Base-by-base conservation (phyloP, 2,113 vertebrate species). In the Sarotherodon lohbergeri region DNA sequence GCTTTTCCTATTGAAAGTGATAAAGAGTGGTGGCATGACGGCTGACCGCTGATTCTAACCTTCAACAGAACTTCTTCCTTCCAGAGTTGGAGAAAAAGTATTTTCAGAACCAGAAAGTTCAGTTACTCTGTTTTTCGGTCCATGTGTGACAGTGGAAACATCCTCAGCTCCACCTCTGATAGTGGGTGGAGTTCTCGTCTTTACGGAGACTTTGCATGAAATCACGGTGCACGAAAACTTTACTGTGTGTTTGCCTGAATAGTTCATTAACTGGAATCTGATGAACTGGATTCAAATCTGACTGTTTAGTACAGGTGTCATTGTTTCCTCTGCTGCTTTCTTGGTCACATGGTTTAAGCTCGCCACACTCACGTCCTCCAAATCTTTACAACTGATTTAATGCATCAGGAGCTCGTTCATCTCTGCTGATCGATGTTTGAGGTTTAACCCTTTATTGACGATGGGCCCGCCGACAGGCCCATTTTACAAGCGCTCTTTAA, bases 1-100 rank as follows among this genome's bases (percentile, higher is more conserved):
- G 63, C 50, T 66, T 82, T 71, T n/a, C 52, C 82, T 78, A 80
- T 84, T 88, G 55, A 81, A 52, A 71, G 50, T 86, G 88, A 91
- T 63, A 2, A 27, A 29, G 24, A 76, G 14, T 5, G 5, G 41
- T 48, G 32, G 32, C 32, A 66, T 66, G 41, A 17, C 17, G 61
- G 34, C 34, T 7, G 19, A 22, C 0, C 61, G 7, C 4, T 13
- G 17, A 66, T 1, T 66, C 12, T 68, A 68, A 68, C 11, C 7
- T 41, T 14, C 63, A 68, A 9, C 34, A 8, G 19, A 22, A 22
- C 63, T 13, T 68, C 63, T 41, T 68, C n/a, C 34, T 41, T 4
- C n/a, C 36, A 68, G n/a, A 71, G 17, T 6, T 17, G 57, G 29
- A 32, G 27, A 61, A 61, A 17, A 9, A 2, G 29, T 16, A 9